Conservation (phyloP, 1,140 invertebrate species). For the Lasioglossum albipes region DNA sequence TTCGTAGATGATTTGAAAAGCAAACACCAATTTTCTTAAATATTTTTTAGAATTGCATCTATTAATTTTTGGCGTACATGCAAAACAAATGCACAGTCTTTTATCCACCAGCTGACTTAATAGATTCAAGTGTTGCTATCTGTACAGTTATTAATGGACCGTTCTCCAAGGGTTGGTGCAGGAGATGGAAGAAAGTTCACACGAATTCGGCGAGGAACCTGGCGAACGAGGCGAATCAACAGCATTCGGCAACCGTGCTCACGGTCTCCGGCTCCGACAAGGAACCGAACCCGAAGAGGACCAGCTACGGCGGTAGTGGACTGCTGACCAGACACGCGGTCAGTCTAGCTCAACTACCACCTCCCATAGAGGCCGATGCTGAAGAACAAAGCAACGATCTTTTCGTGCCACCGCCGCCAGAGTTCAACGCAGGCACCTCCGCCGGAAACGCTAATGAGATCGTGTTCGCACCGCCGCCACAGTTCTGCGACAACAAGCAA, state of each 20-base stretch:
- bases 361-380: conserved; percentile 88
- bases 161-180: no score
- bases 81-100: no score
- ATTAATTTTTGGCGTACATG: no score
- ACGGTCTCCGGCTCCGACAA: conserved; percentile 72
- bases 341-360: conserved; percentile 89
- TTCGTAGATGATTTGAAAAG: no score
- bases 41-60: no score
- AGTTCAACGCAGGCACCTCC: conserved; percentile 83
- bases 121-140: no score
- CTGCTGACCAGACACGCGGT: conserved; percentile 85
- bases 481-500: conserved; percentile 83
- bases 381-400: conserved; percentile 84
- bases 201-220: conserved; percentile 64
- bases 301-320: conserved; percentile 76
- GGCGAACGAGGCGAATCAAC: conserved; percentile 71
- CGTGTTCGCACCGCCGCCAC: conserved; percentile 85
- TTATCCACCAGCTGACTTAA: no score
- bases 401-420: conserved; percentile 89
- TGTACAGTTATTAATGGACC: no score
- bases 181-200: no score
- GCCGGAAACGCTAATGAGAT: conserved; percentile 79
- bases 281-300: conserved; percentile 69
- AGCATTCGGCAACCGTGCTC: conserved; percentile 69
- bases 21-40: no score